A percentile compares a stretch with the other conserved stretches of the same genome.
These are phyloP conservation scores for Syngnathoides biaculeatus DNA, from an alignment of 2,113 vertebrate genomes.

Conservation along the genomic window DNA sequence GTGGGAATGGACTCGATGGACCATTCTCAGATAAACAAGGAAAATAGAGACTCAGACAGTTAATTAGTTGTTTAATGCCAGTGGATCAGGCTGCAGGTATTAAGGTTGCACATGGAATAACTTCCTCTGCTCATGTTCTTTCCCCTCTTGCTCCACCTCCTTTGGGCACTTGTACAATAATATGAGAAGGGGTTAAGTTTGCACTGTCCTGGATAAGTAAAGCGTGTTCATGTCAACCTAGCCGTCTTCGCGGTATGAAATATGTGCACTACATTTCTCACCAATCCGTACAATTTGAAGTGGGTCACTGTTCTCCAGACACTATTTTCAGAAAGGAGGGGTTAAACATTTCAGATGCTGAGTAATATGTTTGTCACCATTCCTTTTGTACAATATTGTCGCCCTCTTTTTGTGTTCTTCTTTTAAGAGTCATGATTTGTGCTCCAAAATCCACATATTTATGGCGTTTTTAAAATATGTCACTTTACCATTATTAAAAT, in stretches of 20 bases:
- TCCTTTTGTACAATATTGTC: not conserved
- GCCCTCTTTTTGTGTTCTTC: too few species aligned
- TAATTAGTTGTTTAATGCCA: constrained; percentile 66
- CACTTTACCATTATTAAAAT: not conserved
- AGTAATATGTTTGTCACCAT: not conserved
- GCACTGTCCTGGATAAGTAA: constrained; percentile 63
- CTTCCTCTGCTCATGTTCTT: constrained; percentile 10
- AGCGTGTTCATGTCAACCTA: constrained; percentile 40
- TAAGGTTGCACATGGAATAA: constrained; percentile 52
- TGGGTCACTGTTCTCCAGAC: constrained; percentile 38
- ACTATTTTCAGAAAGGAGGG: not conserved
- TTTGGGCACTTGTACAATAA: constrained; percentile 9
- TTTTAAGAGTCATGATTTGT: not conserved
- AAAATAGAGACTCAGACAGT: constrained; percentile 43
- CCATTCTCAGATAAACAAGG: constrained; percentile 63
- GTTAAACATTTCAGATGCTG: not conserved
- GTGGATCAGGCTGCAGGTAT: constrained; percentile 59
- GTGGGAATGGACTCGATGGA: constrained; percentile 60
- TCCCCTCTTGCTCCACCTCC: constrained; percentile 12
- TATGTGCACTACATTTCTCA: constrained; percentile 7
- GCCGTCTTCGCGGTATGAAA: constrained; percentile 20
- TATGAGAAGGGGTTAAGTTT: constrained; percentile 57
- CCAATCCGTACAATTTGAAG: constrained; percentile 38
- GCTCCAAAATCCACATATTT: not conserved
- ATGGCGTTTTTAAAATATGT: not conserved